Base-by-base conservation (phyloP, 2,888 invertebrate species). In the Caenorhabditis sp. region DNA sequence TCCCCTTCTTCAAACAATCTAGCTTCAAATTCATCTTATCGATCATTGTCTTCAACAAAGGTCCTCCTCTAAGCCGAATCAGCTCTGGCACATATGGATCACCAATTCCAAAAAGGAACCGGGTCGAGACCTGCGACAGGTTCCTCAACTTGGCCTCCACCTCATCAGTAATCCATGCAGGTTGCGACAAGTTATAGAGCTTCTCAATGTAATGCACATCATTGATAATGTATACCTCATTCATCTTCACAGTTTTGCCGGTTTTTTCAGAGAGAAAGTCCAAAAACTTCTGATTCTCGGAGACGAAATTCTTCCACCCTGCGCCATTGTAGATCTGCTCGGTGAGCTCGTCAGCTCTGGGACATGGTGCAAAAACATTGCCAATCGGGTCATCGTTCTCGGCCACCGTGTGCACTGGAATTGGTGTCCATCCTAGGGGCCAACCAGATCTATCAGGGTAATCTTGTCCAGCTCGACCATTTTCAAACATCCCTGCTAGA, bases 401-500 rank as follows among this genome's bases (percentile, higher is more conserved):
- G 10, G 69, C 74, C 1, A 83, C 70, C 0, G 84, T 84, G 59
- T 84, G 84, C 5, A 84, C 81, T 5, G 84, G 84, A 23, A 84
- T 75, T 1, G 84, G 84, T 0, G 84, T 84, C 84, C 84, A 84
- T 17, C 69, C 70, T 0, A 59, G 58, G 0, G 84, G 84, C 84
- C 84, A 84, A 38, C 76, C 59, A 10, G 63, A 49, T 4, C 66
- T 50, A n/a, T 71, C 66, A 8, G 84, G 84, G 60, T 68, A 83
- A 38, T 83, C 83, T 1, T 31, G 62, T 17, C 84, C 84, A 0
- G 69, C 50, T 10, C 66, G 62, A 17, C 84, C 84, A 7, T 67
- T 64, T 4, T 78, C 92, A 88, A 91, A 94, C 67, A 94, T 89
- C 2, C 93, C 95, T 59, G 94, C 94, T 76, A 95, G 90, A 88